These are phyloP conservation scores for Bubalus kerabau DNA, from an alignment of 2,113 vertebrate species.

Conservation along the genomic window DNA sequence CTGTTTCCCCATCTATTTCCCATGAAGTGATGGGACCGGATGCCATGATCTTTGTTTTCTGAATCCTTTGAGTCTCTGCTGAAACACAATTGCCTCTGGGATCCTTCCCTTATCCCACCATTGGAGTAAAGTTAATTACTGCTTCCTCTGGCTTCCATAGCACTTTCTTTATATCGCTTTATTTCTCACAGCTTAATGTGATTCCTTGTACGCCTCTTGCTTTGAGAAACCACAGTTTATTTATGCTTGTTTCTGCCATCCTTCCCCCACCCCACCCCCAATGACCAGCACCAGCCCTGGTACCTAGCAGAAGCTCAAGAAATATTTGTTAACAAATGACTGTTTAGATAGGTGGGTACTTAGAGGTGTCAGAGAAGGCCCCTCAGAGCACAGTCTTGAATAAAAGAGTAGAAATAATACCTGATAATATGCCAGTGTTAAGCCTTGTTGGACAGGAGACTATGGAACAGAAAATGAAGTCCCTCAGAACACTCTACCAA, in stretches of 20 bases:
- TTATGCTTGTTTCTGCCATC: accelerated
- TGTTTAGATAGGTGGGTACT: background rate
- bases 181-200: background rate
- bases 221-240: background rate
- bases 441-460: background rate
- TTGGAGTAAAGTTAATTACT: background rate
- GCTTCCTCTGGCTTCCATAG: background rate
- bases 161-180: background rate
- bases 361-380: background rate
- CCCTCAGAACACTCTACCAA: background rate
- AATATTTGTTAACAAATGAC: background rate
- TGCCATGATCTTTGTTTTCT: no score
- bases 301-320: background rate
- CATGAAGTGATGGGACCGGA: no score
- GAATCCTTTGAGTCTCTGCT: background rate
- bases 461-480: background rate
- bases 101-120: background rate
- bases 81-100: background rate
- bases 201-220: background rate
- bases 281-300: background rate
- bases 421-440: background rate
- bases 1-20: no score
- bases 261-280: background rate
- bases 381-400: background rate
- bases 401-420: background rate